Base-by-base conservation (phyloP, 2,888 invertebrate species). In the Chrysopilus asiliformis region DNA sequence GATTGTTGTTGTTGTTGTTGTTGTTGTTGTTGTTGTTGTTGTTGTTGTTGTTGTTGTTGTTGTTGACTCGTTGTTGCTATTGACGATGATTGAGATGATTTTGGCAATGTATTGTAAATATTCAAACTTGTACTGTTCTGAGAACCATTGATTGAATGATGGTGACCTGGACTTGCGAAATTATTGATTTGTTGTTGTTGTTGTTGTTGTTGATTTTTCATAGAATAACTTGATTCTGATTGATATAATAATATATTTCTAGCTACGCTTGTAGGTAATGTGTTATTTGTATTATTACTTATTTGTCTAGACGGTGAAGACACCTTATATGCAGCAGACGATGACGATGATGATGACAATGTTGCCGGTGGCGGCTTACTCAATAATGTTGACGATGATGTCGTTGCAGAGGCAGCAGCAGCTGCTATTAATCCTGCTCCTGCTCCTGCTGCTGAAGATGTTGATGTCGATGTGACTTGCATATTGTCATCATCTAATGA, bases 41-140 rank as follows among this genome's bases (percentile, higher is more conserved):
- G n/a, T n/a, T n/a, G n/a, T n/a, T n/a, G n/a, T n/a, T n/a, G n/a
- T 9, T 19, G 15, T 16, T 5, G 7, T 9, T 18, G n/a, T 28
- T 28, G 22, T n/a, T 9, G 25, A 25, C 33, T 39, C 29, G 13
- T 40, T 42, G 43, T 38, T 13, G 40, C 30, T 4, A 36, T 22
- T 20, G 38, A 36, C 3, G 29, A 38, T 26, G 41, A 34, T 22
- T 27, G 44, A 7, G 52, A 48, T 16, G 55, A 42, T 49, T 63
- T 63, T 29, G 63, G 63, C 47, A 63, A 41, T 4, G 63, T 63
- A 25, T 62, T 59, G 45, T 63, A 62, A 55, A 60, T 54, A 45
- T 57, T 57, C 48, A 53, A 57, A 45, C 22, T 44, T 41, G 45
- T 50, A 41, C 44, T 48, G 40, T 48, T 47, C 41, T 49, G 51